Conservation (phyloP, 2,113 vertebrate species). For the Phasianus colchicus region DNA sequence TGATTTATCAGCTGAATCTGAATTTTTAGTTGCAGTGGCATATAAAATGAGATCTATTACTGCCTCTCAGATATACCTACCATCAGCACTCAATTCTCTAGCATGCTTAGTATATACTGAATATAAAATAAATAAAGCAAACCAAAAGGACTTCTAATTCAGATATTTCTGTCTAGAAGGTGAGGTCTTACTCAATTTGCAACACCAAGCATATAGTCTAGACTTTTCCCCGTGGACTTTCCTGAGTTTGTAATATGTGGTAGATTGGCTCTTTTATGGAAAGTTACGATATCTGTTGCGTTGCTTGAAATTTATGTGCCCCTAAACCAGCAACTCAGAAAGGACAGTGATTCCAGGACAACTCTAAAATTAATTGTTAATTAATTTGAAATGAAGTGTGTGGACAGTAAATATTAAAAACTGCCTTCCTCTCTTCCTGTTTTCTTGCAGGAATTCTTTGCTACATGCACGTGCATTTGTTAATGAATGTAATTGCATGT, state of each 20-base stretch:
- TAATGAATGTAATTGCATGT: background rate
- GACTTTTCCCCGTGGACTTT: background rate
- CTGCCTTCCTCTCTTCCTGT: rapidly evolving
- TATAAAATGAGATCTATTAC: slow-evolving; percentile 52
- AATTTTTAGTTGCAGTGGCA: slow-evolving; percentile 43
- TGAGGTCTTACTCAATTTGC: background rate
- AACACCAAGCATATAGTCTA: background rate
- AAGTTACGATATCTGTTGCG: background rate
- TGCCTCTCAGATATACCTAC: slow-evolving; percentile 24
- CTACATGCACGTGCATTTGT: background rate
- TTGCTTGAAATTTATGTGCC: background rate
- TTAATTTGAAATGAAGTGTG: background rate
- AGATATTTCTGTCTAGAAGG: background rate
- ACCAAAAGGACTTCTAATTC: slow-evolving; percentile 20
- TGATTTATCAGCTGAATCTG: slow-evolving; percentile 42
- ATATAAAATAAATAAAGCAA: slow-evolving; percentile 34
- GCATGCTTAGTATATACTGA: background rate
- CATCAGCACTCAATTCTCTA: background rate
- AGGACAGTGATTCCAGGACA: background rate
- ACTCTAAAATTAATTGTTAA: background rate
- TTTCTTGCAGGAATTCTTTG: background rate
- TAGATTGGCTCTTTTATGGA: background rate
- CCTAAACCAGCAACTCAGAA: background rate
- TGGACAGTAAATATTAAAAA: background rate
- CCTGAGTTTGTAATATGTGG: background rate